phyloP scores from a whole-genome alignment of 1,140 invertebrate genomes.

The Pseudobourletiella spinata region DNA sequence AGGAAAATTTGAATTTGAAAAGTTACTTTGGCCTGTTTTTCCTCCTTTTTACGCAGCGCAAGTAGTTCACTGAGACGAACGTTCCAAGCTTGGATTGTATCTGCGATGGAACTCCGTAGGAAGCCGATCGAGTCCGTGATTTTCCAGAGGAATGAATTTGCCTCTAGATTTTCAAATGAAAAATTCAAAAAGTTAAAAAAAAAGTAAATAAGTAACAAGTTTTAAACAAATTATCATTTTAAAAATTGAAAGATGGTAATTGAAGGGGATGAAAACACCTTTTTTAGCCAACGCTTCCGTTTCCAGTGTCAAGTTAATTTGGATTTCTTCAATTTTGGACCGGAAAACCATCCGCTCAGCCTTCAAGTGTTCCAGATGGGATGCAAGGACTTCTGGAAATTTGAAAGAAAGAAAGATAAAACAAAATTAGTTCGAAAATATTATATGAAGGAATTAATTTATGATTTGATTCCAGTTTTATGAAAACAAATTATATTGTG shows the following conservation, averaged over 20 bases:
- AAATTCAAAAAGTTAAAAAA: constrained; percentile 20
- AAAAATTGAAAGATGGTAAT: too few relatives aligned
- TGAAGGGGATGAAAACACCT: too few relatives aligned
- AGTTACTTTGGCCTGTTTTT: constrained; percentile 40
- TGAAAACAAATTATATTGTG: too few relatives aligned
- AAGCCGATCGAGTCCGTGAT: constrained; percentile 55
- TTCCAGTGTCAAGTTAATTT: constrained; percentile 49
- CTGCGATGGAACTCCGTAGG: constrained; percentile 54
- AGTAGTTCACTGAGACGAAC: constrained; percentile 46
- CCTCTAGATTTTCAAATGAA: constrained; percentile 22
- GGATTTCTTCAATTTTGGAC: constrained; percentile 62
- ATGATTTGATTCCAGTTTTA: too few relatives aligned
- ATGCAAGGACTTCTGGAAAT: constrained; percentile 33
- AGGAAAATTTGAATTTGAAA: too few relatives aligned
- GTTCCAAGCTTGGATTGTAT: constrained; percentile 59
- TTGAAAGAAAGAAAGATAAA: neutral
- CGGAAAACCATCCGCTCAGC: constrained; percentile 62
- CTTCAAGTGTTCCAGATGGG: constrained; percentile 49
- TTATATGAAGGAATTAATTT: too few relatives aligned
- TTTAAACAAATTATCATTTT: too few relatives aligned
- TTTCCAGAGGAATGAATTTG: constrained; percentile 41
- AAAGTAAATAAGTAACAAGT: too few relatives aligned
- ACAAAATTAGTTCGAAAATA: neutral
- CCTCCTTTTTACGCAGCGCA: constrained; percentile 47
- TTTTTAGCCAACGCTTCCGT: constrained; percentile 30